Percentiles rank a stretch among this genome's conserved stretches.
Evolutionary conservation across 1,140 invertebrate species (phyloP).

Genomic region (Pseudomyrmex gracilis): DNA sequence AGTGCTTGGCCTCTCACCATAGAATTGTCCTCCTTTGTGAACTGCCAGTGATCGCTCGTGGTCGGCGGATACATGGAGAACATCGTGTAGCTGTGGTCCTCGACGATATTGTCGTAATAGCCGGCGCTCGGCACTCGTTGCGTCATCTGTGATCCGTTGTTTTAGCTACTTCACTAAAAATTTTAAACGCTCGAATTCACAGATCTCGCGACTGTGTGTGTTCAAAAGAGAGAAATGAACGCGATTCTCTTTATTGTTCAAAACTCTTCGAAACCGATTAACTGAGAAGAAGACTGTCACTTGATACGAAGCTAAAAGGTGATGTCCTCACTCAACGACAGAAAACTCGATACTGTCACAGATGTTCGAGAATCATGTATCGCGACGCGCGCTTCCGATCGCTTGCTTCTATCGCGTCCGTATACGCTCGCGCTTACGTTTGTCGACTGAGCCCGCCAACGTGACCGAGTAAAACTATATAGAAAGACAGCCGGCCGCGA

Average conservation of each 20-base stretch:
- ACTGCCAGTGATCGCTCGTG: conserved; percentile 70
- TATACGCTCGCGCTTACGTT: conserved; percentile 44
- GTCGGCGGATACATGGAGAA: conserved; percentile 77
- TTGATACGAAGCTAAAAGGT: background rate
- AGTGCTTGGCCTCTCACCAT: conserved; percentile 71
- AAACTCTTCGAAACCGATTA: background rate
- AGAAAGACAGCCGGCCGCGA: conserved; percentile 60
- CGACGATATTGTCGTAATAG: conserved; percentile 75
- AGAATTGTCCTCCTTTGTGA: conserved; percentile 75
- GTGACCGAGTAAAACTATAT: conserved; percentile 79
- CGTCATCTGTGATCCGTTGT: conserved; percentile 71
- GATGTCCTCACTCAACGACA: background rate
- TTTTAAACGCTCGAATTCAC: background rate
- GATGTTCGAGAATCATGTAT: background rate
- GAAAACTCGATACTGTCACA: conserved; percentile 56
- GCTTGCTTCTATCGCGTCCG: background rate
- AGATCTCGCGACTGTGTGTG: background rate
- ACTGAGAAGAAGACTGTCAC: background rate
- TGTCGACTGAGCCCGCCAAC: conserved; percentile 78
- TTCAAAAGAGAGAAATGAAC: background rate
- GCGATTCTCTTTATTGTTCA: too few relatives aligned
- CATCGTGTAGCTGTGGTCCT: conserved; percentile 79
- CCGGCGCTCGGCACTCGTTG: conserved; percentile 79
- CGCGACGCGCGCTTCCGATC: conserved; percentile 4
- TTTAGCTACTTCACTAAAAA: conserved; percentile 43